Conservation (phyloP, 2,113 vertebrate species). For the Tachysurus fulvidraco region DNA sequence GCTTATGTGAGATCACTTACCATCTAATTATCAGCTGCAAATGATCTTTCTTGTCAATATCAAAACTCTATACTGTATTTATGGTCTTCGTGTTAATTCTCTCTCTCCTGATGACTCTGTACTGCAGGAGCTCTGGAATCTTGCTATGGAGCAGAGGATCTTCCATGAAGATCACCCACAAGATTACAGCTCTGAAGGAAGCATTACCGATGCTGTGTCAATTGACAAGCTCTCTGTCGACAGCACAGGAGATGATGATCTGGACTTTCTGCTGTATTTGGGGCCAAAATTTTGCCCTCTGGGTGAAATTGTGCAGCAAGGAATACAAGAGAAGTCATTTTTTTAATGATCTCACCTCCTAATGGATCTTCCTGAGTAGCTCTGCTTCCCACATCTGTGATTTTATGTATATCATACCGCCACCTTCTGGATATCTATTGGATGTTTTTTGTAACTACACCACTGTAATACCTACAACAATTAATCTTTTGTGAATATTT, state of each 20-base stretch:
- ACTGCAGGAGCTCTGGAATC: conserved; percentile 62
- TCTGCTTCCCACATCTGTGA: background rate
- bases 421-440: background rate
- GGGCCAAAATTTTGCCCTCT: conserved; percentile 66
- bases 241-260: conserved; percentile 51
- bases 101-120: background rate
- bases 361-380: no score
- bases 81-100: background rate
- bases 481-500: background rate
- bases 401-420: background rate
- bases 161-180: conserved; percentile 41
- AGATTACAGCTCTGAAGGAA: conserved; percentile 70
- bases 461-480: background rate
- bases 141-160: background rate
- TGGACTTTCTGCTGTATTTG: conserved; percentile 66
- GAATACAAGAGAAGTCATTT: conserved; percentile 39
- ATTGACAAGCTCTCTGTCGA: conserved; percentile 59
- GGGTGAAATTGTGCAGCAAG: conserved; percentile 55
- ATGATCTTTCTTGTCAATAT: background rate
- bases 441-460: background rate
- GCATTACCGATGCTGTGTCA: conserved; percentile 52
- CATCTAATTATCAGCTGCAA: background rate
- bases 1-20: background rate
- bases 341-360: background rate
- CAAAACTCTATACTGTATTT: background rate